phyloP scores from a whole-genome alignment of 2,797 vertebrate genomes.

The Leptatherina wallacei region DNA sequence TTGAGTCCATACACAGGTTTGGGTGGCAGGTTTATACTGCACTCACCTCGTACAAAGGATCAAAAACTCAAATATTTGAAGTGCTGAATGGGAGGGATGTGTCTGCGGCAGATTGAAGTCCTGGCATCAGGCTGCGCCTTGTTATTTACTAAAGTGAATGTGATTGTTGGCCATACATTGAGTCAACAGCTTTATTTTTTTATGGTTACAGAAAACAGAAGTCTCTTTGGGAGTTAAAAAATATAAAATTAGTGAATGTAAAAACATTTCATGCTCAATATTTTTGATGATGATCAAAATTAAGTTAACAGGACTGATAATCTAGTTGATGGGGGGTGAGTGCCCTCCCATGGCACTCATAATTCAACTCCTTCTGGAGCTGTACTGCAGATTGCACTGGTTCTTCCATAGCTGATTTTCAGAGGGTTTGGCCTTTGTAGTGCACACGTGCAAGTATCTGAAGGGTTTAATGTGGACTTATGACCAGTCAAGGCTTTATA shows the following conservation, averaged over 20 bases:
- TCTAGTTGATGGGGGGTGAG: background rate
- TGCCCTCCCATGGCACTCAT: background rate
- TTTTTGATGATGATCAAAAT: background rate
- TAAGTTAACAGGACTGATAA: background rate
- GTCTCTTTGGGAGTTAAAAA: background rate
- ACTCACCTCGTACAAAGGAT: constrained; percentile 11
- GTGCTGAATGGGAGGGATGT: constrained; percentile 1
- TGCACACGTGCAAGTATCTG: background rate
- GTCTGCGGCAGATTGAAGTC: background rate
- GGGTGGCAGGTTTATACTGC: background rate
- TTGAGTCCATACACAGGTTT: background rate
- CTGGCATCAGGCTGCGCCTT: background rate
- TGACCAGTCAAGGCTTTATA: background rate
- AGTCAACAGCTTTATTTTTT: background rate
- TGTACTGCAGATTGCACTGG: background rate
- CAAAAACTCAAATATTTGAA: constrained; percentile 29
- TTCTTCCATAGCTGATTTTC: background rate
- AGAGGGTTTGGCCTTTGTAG: background rate
- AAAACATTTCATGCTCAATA: background rate
- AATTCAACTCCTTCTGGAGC: background rate
- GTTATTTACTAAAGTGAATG: background rate
- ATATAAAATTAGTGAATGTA: background rate
- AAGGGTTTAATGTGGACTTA: background rate
- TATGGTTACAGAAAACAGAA: background rate
- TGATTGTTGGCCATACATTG: background rate